A percentile compares a stretch with the other conserved stretches of the same genome.
Conservation (phyloP, 1,140 invertebrate species). For the Formica exsecta region DNA sequence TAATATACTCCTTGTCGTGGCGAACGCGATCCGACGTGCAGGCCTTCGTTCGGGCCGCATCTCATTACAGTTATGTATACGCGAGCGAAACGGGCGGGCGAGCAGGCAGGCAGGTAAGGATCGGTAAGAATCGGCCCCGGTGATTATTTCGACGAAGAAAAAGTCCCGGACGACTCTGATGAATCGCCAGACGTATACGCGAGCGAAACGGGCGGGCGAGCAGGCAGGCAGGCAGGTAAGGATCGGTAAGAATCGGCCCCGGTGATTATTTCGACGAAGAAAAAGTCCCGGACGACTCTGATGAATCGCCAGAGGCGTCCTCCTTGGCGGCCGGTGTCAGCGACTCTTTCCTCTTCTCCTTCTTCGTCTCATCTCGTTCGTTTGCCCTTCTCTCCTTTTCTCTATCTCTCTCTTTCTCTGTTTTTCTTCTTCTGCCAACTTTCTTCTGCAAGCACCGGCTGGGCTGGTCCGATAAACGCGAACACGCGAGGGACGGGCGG, state of each 20-base stretch:
- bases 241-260: slow-evolving; percentile 60
- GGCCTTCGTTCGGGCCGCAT: background rate
- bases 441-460: slow-evolving; percentile 56
- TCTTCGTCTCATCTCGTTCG: background rate
- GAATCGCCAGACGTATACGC: slow-evolving; percentile 31
- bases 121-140: slow-evolving; percentile 59
- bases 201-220: background rate
- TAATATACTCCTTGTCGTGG: background rate
- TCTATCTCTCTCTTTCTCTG: background rate
- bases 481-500: slow-evolving; percentile 66
- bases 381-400: slow-evolving; percentile 12
- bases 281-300: slow-evolving; percentile 40
- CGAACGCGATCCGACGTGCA: slow-evolving; percentile 11
- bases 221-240: background rate
- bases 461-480: slow-evolving; percentile 38
- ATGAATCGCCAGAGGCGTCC: slow-evolving; percentile 52
- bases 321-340: slow-evolving; percentile 41
- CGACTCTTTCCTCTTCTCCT: background rate
- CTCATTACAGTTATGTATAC: slow-evolving; percentile 48
- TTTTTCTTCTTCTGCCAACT: slow-evolving; percentile 32
- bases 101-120: background rate
- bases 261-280: slow-evolving; percentile 58
- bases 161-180: slow-evolving; percentile 25
- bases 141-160: slow-evolving; percentile 61
- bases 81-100: background rate